Conservation (phyloP, 2,888 invertebrate genomes). For the Heliconius aoede region DNA sequence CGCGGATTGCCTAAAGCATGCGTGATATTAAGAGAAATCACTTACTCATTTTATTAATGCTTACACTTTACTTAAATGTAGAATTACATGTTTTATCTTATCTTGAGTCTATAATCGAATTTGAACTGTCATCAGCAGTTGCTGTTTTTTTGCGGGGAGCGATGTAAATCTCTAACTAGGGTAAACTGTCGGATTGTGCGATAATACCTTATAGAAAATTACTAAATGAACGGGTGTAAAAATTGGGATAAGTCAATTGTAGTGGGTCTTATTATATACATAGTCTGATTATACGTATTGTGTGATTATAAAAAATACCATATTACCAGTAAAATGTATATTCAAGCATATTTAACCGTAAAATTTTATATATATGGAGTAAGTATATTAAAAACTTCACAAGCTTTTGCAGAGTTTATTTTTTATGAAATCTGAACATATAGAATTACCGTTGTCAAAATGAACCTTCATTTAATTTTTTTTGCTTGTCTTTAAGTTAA, state of each 20-base stretch:
- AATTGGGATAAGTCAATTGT: too few relatives aligned
- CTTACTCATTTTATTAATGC: not conserved
- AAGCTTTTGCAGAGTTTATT: slow-evolving; percentile 9
- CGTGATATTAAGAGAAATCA: not conserved
- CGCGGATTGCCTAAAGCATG: slow-evolving; percentile 14
- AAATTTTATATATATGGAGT: not conserved
- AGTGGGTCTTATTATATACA: too few relatives aligned
- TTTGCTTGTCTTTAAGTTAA: not conserved
- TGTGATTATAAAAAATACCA: not conserved
- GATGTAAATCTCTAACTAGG: not conserved
- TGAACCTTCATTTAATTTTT: not conserved
- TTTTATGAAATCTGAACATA: not conserved
- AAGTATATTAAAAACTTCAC: slow-evolving; percentile 15
- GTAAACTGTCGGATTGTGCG: too few relatives aligned
- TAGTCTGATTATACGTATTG: not conserved
- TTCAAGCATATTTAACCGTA: not conserved
- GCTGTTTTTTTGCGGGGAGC: not conserved
- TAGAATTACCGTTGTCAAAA: slow-evolving; percentile 8
- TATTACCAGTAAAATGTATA: not conserved
- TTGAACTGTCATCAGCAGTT: not conserved
- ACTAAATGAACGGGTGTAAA: too few relatives aligned
- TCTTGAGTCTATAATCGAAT: not conserved
- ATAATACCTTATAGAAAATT: too few relatives aligned
- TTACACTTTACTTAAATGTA: not conserved
- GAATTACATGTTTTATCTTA: not conserved